Conservation (phyloP, 1,140 invertebrate genomes). For the Atopsyche davidsoni region DNA sequence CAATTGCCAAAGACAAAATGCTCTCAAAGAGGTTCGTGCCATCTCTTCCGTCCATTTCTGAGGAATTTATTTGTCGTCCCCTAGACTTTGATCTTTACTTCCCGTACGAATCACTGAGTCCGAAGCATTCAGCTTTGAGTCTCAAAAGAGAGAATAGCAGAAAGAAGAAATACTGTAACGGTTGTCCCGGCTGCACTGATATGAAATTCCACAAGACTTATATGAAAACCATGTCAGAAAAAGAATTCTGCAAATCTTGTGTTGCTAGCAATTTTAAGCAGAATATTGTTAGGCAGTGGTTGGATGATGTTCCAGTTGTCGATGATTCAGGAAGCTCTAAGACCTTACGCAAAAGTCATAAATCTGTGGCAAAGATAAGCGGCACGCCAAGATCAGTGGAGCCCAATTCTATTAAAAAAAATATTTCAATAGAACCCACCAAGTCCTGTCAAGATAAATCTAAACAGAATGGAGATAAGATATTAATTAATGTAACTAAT, state of each 20-base stretch:
- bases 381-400: slow-evolving; percentile 42
- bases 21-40: slow-evolving; percentile 74
- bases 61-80: slow-evolving; percentile 57
- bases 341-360: no score
- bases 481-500: slow-evolving; percentile 12
- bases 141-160: slow-evolving; percentile 53
- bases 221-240: slow-evolving; percentile 32
- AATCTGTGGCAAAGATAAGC: slow-evolving; percentile 43
- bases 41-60: slow-evolving; percentile 71
- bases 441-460: neutral
- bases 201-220: slow-evolving; percentile 34
- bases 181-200: slow-evolving; percentile 59
- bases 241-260: slow-evolving; percentile 48
- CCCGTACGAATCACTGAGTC: slow-evolving; percentile 16
- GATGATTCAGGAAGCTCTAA: slow-evolving; percentile 16
- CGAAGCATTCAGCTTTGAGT: slow-evolving; percentile 33
- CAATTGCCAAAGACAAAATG: slow-evolving; percentile 82
- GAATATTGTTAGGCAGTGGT: slow-evolving; percentile 57
- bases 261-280: slow-evolving; percentile 51
- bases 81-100: slow-evolving; percentile 23
- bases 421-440: neutral
- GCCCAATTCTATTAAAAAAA: slow-evolving; percentile 32
- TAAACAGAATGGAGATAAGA: slow-evolving; percentile 30
- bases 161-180: slow-evolving; percentile 48
- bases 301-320: slow-evolving; percentile 62